Base-by-base conservation (phyloP, 2,888 invertebrate genomes). In the Scaptomyza caliginosa region DNA sequence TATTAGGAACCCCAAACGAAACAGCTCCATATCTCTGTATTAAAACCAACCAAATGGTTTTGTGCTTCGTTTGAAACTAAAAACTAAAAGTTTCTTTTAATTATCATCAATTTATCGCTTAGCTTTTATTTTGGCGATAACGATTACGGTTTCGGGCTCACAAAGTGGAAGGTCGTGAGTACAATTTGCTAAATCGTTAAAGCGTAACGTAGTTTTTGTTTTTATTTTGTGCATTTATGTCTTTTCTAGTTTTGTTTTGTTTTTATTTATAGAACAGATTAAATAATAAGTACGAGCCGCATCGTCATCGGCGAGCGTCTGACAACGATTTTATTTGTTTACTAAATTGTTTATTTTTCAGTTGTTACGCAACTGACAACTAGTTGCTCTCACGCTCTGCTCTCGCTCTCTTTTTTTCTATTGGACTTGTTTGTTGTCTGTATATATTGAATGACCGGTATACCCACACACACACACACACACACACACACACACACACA, bases 291-390 rank as follows among this genome's bases (percentile, higher is more conserved):
- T 38, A 8, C 8, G 38, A 21, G 23, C 17, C 17, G 21, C 30
- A 8, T 55, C 50, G 59, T 58, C 64, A 67, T 28, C 54, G 56
- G 11, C 52, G 19, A 17, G 49, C 23, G 42, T 38, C 26, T 43
- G 36, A 46, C 52, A 62, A 67, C 56, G 42, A 39, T 32, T 59
- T 63, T 40, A 17, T 74, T 84, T 82, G 60, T 64, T 78, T 70
- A 57, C 40, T 17, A 0, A 26, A 26, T 43, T 43, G 26, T 28
- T 46, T 43, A 43, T 43, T 16, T 50, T 34, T 36, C 11, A 4
- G 59, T 62, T 63, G 59, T 80, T 84, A 78, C 56, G 62, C 36
- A 67, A 76, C 3, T 17, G 17, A 19, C 11, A 7, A 17, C 3
- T 4, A 19, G 16, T 11, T n/a, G 7, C 16, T 38, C 38, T 46